Evolutionary conservation across 64 coral and sea anemone genomes (phyloP).

Genomic region (Stylophora pistillata): DNA sequence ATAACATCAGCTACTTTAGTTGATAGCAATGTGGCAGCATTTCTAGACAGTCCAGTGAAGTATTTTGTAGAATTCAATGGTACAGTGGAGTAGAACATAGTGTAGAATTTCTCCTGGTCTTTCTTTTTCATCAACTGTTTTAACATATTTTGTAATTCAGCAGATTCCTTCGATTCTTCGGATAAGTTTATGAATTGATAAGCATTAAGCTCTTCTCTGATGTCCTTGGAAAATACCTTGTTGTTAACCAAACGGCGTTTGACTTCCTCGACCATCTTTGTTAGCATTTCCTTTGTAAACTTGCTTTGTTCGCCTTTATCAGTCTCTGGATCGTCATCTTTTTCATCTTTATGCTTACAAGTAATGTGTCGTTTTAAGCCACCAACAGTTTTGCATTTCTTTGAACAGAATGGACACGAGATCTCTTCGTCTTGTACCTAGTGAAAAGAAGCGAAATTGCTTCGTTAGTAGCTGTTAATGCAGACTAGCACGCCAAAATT

Average conservation of each 20-base stretch:
- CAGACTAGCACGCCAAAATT: conserved; percentile 18
- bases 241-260: conserved; percentile 42
- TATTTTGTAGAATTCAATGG: background rate
- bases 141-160: conserved; percentile 36
- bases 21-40: conserved; percentile 13
- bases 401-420: conserved; percentile 43
- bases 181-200: conserved; percentile 22
- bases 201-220: no score
- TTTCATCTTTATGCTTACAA: no score
- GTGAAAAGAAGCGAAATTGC: conserved; percentile 16
- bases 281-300: conserved; percentile 63
- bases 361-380: conserved; percentile 58
- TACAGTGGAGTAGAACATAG: conserved; percentile 12
- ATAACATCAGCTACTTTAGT: conserved; percentile 12
- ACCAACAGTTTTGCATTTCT: conserved; percentile 59
- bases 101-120: conserved; percentile 4
- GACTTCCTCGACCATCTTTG: conserved; percentile 59
- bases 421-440: conserved; percentile 47
- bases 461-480: conserved; percentile 4
- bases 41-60: conserved; percentile 19
- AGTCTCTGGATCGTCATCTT: no score
- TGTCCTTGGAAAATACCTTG: conserved; percentile 29
- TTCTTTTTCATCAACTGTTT: conserved; percentile 38
- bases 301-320: no score
- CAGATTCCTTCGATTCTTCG: conserved; percentile 16